Evolutionary conservation across 2,888 invertebrate species (phyloP).

Genomic region (Cheiracanthium punctorium): DNA sequence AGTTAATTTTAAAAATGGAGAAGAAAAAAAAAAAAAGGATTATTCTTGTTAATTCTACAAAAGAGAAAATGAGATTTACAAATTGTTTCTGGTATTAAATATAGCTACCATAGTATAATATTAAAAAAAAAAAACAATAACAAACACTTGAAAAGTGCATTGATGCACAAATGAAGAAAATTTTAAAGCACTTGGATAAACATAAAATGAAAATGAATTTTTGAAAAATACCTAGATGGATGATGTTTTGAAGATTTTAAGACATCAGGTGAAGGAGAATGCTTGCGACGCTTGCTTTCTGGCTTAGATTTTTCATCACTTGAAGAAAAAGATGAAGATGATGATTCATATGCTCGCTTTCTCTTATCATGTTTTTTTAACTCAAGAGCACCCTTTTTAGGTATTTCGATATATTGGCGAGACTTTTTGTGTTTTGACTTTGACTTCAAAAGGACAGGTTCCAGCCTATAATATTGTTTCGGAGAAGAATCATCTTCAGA

Average conservation of each 20-base stretch:
- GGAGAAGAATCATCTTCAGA: slow-evolving; percentile 43
- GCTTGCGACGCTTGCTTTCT: slow-evolving; percentile 26
- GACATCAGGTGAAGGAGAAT: slow-evolving; percentile 16
- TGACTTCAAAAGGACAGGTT: slow-evolving; percentile 59
- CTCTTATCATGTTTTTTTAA: slow-evolving; percentile 49
- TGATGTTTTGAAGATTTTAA: slow-evolving; percentile 35
- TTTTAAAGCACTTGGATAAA: no score
- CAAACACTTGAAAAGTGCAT: no score
- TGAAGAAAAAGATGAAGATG: slow-evolving; percentile 21
- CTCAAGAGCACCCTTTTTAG: slow-evolving; percentile 42
- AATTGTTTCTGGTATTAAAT: no score
- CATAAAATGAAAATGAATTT: no score
- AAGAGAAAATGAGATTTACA: no score
- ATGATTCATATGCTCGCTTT: slow-evolving; percentile 29
- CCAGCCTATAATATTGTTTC: slow-evolving; percentile 53
- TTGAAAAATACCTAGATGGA: slow-evolving; percentile 36
- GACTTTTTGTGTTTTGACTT: slow-evolving; percentile 39
- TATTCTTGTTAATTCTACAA: no score
- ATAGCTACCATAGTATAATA: no score
- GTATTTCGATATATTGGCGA: slow-evolving; percentile 43
- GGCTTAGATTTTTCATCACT: slow-evolving; percentile 25
- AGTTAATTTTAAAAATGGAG: no score
- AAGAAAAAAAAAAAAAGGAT: no score
- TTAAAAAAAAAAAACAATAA: no score
- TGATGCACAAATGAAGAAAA: no score